These are phyloP conservation scores for Doryteuthis pealeii DNA, from an alignment of 1,140 invertebrate genomes.

Conservation along the genomic window DNA sequence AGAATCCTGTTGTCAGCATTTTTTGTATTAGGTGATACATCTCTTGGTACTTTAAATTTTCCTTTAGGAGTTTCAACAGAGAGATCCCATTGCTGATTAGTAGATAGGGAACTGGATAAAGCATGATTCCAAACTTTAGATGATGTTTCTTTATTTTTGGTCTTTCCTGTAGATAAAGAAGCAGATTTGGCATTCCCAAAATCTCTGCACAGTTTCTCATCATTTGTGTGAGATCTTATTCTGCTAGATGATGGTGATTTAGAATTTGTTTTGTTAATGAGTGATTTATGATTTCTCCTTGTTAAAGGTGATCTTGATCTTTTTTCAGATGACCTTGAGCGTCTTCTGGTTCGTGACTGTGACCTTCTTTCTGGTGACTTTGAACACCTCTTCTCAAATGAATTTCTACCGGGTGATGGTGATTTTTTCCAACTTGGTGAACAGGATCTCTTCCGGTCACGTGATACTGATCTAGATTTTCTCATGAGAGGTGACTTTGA, in stretches of 20 bases:
- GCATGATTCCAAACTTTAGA: too few species aligned
- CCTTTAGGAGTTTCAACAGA: too few species aligned
- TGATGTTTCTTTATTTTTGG: too few species aligned
- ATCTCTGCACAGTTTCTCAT: too few species aligned
- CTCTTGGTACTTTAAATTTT: too few species aligned
- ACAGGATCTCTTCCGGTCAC: not conserved
- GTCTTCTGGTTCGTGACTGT: not conserved
- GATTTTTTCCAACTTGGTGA: conserved; percentile 17
- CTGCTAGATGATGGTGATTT: not conserved
- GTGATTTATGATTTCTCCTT: conserved; percentile 7
- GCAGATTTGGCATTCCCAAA: too few species aligned
- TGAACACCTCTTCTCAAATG: not conserved
- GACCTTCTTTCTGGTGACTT: conserved; percentile 5
- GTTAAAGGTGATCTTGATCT: not conserved
- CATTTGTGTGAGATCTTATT: too few species aligned
- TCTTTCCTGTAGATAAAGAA: too few species aligned
- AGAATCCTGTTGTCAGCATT: too few species aligned
- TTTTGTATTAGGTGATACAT: too few species aligned
- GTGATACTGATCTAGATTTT: conserved; percentile 17
- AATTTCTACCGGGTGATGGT: conserved; percentile 10
- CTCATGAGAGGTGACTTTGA: conserved; percentile 13
- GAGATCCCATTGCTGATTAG: too few species aligned
- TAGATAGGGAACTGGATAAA: too few species aligned
- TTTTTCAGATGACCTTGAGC: conserved; percentile 21
- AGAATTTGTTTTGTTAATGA: not conserved